A percentile compares a stretch with the other conserved stretches of the same genome.
phyloP scores from a whole-genome alignment of 2,113 vertebrate genomes.

The Dasypus novemcinctus region DNA sequence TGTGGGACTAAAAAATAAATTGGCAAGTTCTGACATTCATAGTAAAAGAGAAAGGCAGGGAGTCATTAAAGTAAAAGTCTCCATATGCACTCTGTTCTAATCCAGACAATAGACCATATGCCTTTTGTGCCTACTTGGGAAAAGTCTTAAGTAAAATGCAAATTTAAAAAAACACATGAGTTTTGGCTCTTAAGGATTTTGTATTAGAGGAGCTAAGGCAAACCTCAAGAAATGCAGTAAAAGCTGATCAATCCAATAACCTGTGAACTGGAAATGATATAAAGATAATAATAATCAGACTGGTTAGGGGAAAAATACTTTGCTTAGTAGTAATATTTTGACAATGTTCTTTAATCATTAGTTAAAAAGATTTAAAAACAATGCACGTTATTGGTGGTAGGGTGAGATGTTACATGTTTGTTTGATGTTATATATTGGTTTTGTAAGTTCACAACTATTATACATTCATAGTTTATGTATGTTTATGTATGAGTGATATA shows the following conservation, averaged over 20 bases:
- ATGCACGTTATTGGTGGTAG: too few species aligned
- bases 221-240: constrained; percentile 15
- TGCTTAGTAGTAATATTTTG: too few species aligned
- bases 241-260: constrained; percentile 27
- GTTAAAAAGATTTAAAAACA: too few species aligned
- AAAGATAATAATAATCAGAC: too few species aligned
- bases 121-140: background rate
- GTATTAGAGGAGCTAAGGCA: background rate
- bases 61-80: background rate
- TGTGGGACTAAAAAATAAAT: background rate
- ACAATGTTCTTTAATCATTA: too few species aligned
- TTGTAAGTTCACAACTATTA: too few species aligned
- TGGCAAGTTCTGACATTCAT: background rate
- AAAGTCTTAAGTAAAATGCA: background rate
- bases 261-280: constrained; percentile 50
- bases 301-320: too few species aligned
- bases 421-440: too few species aligned
- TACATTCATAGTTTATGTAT: too few species aligned
- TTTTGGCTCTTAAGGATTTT: background rate
- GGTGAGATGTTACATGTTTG: too few species aligned
- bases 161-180: constrained; percentile 11
- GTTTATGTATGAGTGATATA: too few species aligned
- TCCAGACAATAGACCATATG: background rate
- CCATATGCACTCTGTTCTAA: background rate
- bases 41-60: background rate